A percentile compares a stretch with the other conserved stretches of the same genome.
Evolutionary conservation across 2,113 vertebrate species (phyloP).

Genomic region (Deroptyus accipitrinus): DNA sequence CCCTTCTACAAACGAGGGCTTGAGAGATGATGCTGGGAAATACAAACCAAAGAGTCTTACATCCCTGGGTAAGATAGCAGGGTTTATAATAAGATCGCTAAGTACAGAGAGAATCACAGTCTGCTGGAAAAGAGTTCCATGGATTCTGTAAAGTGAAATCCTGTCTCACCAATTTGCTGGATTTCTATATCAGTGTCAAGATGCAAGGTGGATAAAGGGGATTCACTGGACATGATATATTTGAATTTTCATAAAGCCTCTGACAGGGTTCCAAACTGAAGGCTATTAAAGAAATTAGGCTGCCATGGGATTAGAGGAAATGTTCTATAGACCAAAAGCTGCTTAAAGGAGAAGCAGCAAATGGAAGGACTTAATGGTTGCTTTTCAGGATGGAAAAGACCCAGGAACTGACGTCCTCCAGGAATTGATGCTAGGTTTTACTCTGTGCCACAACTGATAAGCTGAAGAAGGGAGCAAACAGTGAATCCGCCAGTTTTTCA

Average conservation of each 20-base stretch:
- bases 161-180: background rate
- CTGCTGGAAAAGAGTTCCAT: background rate
- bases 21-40: conserved; percentile 25
- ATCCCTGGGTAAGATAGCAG: background rate
- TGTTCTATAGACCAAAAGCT: background rate
- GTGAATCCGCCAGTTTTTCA: background rate
- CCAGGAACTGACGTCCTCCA: background rate
- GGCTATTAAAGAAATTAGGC: conserved; percentile 51
- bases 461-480: background rate
- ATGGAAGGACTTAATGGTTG: conserved; percentile 10
- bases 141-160: conserved; percentile 15
- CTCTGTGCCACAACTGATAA: background rate
- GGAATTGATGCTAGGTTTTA: background rate
- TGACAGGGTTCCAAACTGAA: background rate
- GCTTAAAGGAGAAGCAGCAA: conserved; percentile 44
- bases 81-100: background rate
- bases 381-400: background rate
- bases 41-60: background rate
- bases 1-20: background rate
- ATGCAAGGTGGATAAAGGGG: conserved; percentile 11
- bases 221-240: conserved; percentile 11
- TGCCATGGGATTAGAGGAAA: conserved; percentile 24
- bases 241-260: conserved; percentile 39
- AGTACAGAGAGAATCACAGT: background rate
- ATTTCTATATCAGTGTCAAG: conserved; percentile 24